Evolutionary conservation across 2,113 vertebrate species (phyloP).

Genomic region (Eira barbara): DNA sequence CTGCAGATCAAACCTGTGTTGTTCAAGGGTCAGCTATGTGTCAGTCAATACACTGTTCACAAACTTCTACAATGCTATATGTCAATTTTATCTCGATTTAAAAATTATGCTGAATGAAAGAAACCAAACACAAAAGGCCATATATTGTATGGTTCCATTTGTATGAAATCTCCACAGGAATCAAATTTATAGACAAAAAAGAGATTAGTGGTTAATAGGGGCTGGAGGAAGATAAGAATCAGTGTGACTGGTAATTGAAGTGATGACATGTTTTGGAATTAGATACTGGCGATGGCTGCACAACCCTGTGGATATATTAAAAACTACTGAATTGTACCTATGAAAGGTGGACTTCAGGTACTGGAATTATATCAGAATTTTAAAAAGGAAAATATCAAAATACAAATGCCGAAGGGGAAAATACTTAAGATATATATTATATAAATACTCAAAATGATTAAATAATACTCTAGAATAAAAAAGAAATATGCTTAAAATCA

Average conservation of each 20-base stretch:
- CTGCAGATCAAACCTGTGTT: no score
- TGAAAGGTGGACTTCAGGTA: not conserved
- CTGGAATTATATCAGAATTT: not conserved
- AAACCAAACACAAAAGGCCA: no score
- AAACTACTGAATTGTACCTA: not conserved
- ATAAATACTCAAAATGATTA: not conserved
- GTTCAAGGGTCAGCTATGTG: no score
- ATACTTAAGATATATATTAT: not conserved
- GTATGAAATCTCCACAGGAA: no score
- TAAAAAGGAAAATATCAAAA: not conserved
- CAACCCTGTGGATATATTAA: not conserved
- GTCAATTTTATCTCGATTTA: no score
- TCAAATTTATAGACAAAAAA: no score
- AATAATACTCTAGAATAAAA: not conserved
- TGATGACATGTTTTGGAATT: not conserved
- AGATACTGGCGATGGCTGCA: not conserved
- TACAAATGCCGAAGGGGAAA: not conserved
- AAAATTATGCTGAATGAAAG: no score
- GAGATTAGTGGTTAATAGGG: not conserved
- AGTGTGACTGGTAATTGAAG: not conserved
- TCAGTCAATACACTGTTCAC: no score
- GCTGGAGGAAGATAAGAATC: not conserved
- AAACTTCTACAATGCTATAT: no score
- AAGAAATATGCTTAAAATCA: not conserved
- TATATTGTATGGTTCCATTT: no score